Conservation (phyloP, 2,797 vertebrate genomes). For the Sebastes hubbsi region DNA sequence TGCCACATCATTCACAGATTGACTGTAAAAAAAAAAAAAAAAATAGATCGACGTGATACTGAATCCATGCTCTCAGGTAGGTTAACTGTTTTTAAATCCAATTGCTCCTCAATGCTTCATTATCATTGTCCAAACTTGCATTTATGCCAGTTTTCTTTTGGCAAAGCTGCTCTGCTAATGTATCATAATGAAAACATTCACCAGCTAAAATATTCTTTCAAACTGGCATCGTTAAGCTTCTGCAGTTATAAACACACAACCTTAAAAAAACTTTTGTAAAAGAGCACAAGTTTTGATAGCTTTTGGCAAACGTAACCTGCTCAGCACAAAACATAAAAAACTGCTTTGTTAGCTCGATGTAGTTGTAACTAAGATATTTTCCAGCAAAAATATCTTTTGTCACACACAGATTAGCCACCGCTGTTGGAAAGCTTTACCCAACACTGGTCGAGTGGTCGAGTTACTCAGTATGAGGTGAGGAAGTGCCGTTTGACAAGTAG, state of each 20-base stretch:
- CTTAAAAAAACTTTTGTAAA: not conserved
- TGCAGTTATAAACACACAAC: slow-evolving; percentile 21
- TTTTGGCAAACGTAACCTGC: slow-evolving; percentile 38
- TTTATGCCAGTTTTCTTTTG: slow-evolving; percentile 12
- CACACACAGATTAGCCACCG: slow-evolving; percentile 83
- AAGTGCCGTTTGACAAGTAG: slow-evolving; percentile 77
- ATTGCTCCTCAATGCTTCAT: slow-evolving; percentile 3
- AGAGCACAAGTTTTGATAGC: slow-evolving; percentile 18
- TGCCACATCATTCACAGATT: not conserved
- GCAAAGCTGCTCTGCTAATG: slow-evolving; percentile 35
- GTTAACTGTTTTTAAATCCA: slow-evolving; percentile 28
- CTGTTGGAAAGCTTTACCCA: slow-evolving; percentile 83
- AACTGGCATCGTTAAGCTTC: slow-evolving; percentile 19
- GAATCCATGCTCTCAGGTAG: slow-evolving; percentile 21
- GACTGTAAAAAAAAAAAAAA: not conserved
- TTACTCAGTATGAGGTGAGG: slow-evolving; percentile 81
- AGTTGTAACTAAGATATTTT: slow-evolving; percentile 76
- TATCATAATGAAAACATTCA: slow-evolving; percentile 12
- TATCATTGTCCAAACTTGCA: not conserved
- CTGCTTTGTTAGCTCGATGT: slow-evolving; percentile 68
- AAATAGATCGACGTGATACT: not conserved
- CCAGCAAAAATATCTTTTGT: slow-evolving; percentile 82
- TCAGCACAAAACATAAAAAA: slow-evolving; percentile 38
- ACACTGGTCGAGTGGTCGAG: slow-evolving; percentile 78
- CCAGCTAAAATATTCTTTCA: slow-evolving; percentile 41